Evolutionary conservation across 2,888 invertebrate species (phyloP), one percentile per base, ranked within the genome.

Genomic region (Blomia tropicalis): DNA sequence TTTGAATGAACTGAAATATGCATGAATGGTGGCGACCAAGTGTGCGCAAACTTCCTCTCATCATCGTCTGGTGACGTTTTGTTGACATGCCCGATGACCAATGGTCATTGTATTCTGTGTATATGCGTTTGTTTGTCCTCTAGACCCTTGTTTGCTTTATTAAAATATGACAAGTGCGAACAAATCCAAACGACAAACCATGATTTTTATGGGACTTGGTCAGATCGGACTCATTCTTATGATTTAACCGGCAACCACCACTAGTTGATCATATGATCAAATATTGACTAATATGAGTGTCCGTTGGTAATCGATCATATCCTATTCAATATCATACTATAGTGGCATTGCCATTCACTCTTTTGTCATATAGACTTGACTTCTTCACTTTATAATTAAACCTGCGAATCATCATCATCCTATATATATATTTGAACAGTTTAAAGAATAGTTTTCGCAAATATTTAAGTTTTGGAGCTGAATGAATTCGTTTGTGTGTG

Each of bases 31-130:
- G n/a, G n/a, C n/a, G n/a, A n/a, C n/a, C n/a, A n/a, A n/a, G n/a
- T n/a, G n/a, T n/a, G n/a, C 27, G 51, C 51, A 22, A 47, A 47
- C 51, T 47, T 47, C 51, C 51, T 47, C 51, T 47, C n/a, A n/a
- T 47, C 51, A 47, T 47, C 51, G 51, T 27, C n/a, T 41, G 41
- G 41, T 41, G 14, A 41, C 36, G 51, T 11, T 47, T n/a, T 47
- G 51, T 27, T 47, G 51, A 47, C 51, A 7, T 47, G 23, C 7
- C 51, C 51, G 22, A 7, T 47, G 51, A n/a, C 17, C 36, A 36
- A 36, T 36, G 36, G 36, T 7, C 36, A 36, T 36, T 36, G 36
- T 36, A 36, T 17, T 36, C 17, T 11, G 36, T 36, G 7, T 36
- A 17, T 7, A 17, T 36, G 7, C 17, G 36, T 36, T 36, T n/a